Percentiles rank a stretch among this genome's conserved stretches.
These are phyloP conservation scores for Brachypodius melanocephalos DNA, from an alignment of 2,113 vertebrate genomes.

Conservation along the genomic window DNA sequence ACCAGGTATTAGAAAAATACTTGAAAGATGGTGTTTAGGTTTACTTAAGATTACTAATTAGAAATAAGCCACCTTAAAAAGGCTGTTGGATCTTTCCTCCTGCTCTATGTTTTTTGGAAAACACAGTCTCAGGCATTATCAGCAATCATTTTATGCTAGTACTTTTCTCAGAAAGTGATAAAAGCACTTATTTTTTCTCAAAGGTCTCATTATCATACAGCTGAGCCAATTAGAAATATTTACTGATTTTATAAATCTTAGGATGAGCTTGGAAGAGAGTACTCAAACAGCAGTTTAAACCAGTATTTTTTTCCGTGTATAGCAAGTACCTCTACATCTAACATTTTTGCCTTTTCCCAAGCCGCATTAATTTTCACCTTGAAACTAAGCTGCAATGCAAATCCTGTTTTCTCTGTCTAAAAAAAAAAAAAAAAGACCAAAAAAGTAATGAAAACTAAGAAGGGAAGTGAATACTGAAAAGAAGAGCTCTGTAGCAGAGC, in stretches of 20 bases:
- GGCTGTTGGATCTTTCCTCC: not conserved
- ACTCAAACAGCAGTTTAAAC: not conserved
- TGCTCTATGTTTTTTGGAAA: not conserved
- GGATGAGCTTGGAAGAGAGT: not conserved
- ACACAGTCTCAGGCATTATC: not conserved
- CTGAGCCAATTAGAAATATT: not conserved
- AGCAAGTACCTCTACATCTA: not conserved
- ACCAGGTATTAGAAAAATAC: not conserved
- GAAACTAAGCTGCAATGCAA: not conserved
- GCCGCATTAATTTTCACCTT: conserved; percentile 1
- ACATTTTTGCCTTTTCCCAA: not conserved
- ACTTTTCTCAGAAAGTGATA: not conserved
- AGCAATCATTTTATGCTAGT: not conserved
- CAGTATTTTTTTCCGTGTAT: not conserved
- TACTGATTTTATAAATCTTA: not conserved
- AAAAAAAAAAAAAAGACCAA: not conserved
- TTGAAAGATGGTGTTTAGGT: not conserved
- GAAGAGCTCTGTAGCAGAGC: not conserved
- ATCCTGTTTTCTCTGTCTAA: not conserved
- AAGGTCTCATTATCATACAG: not conserved
- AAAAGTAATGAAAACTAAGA: not conserved
- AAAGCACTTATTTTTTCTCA: not conserved
- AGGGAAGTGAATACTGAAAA: not conserved
- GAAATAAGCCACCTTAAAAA: not conserved
- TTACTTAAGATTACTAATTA: not conserved